Base-by-base conservation (phyloP, 53 echinoderm and acorn worm genomes). In the Henricia sp. region DNA sequence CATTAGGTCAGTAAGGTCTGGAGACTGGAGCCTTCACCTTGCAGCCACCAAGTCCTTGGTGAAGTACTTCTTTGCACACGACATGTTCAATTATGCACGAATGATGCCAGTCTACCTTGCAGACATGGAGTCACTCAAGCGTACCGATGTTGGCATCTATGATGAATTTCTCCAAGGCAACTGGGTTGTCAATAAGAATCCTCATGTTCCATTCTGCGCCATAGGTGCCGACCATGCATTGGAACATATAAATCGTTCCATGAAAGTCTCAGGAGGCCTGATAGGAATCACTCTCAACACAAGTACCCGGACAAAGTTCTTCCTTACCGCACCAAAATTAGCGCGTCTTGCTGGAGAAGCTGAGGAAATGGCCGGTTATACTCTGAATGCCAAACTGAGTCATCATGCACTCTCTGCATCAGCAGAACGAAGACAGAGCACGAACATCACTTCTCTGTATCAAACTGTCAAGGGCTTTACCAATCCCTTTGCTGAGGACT, bases 1-100 rank as follows among this genome's bases (percentile, higher is more conserved):
- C 35, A 54, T 77, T 40, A 26, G 60, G n/a, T 24, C 57, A 6
- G 57, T 54, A 1, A 29, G 78, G 23, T 33, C 55, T 29, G 57
- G 40, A 13, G 32, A 77, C 28, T 77, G 57, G 78, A 30, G 35
- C 1, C 78, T 77, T 38, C 65, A 82, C 39, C 16, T 82, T 6
- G 10, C 9, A 8, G 21, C 82, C 19, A 2, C 43, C 4, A 30
- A 82, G 46, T 20, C 21, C 9, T 65, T 65, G 21, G 24, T 26
- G 0, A 65, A 82, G 63, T 30, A 84, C 69, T n/a, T n/a, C n/a
- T 84, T 84, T 70, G 84, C 84, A 12, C 84, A 41, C 12, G 84
- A 84, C 69, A 23, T 25, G 27, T 54, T 68, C 1, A 69, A 69
- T 37, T 84, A 84, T 84, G 84, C 84, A 4, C 84, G 69, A 5